Conservation (phyloP, 2,113 vertebrate genomes). For the Varanus komodoensis region DNA sequence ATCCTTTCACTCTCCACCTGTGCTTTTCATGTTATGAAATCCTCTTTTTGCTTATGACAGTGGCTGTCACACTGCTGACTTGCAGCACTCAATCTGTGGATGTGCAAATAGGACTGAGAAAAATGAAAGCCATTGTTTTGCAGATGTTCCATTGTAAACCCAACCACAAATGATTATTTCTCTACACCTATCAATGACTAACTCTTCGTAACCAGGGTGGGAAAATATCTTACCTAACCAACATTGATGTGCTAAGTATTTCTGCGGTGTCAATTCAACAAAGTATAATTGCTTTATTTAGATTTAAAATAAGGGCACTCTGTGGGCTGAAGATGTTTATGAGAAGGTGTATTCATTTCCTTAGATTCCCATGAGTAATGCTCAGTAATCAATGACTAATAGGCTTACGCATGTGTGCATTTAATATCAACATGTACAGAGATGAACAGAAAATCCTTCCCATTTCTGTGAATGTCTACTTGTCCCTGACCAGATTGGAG, state of each 20-base stretch:
- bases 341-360: conserved; percentile 46
- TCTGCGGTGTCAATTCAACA: conserved; percentile 57
- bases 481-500: neutral
- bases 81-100: neutral
- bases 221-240: conserved; percentile 44
- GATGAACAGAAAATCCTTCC: neutral
- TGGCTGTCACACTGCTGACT: conserved; percentile 2
- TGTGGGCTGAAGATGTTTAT: conserved; percentile 9
- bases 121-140: conserved; percentile 31
- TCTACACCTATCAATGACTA: conserved; percentile 60
- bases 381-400: conserved; percentile 24
- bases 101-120: neutral
- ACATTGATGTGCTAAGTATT: conserved; percentile 57
- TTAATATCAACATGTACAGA: neutral
- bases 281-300: conserved; percentile 58
- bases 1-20: neutral
- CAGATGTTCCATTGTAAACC: neutral
- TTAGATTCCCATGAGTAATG: conserved; percentile 46
- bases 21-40: neutral
- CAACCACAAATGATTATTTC: conserved; percentile 38
- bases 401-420: neutral
- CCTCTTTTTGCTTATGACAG: conserved; percentile 2
- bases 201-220: conserved; percentile 21
- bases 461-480: neutral
- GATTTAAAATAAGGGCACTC: conserved; percentile 37